A percentile compares a stretch with the other conserved stretches of the same genome.
Conservation (phyloP, 2,888 invertebrate genomes). For the Rotaria macrura region DNA sequence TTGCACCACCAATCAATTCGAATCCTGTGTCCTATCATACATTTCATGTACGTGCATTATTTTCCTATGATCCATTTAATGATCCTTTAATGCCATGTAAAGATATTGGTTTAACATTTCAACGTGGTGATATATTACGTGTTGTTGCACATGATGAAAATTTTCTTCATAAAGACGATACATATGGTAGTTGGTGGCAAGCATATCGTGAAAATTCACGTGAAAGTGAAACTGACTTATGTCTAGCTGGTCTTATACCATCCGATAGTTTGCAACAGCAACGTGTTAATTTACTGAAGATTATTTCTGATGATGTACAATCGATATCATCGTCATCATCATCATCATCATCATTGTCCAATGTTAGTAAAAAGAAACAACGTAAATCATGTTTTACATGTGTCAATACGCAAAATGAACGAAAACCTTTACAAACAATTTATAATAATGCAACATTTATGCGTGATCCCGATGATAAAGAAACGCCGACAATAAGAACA, state of each 20-base stretch:
- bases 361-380: background rate
- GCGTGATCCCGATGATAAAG: background rate
- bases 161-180: background rate
- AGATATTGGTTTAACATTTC: conserved; percentile 31
- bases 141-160: conserved; percentile 23
- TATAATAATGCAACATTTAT: background rate
- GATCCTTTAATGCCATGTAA: conserved; percentile 32
- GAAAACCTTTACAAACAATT: background rate
- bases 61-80: conserved; percentile 22
- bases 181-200: conserved; percentile 27
- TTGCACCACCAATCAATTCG: background rate
- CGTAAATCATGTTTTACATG: background rate
- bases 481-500: background rate
- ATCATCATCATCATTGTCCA: background rate
- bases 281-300: background rate
- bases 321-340: background rate
- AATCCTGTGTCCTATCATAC: background rate
- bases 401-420: background rate
- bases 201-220: conserved; percentile 25
- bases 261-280: conserved; percentile 24
- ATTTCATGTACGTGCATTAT: conserved; percentile 25
- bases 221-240: conserved; percentile 39
- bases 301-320: background rate
- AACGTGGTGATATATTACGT: conserved; percentile 30
- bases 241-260: conserved; percentile 42